Conservation (phyloP, 2,113 vertebrate species). For the Bos indicus region DNA sequence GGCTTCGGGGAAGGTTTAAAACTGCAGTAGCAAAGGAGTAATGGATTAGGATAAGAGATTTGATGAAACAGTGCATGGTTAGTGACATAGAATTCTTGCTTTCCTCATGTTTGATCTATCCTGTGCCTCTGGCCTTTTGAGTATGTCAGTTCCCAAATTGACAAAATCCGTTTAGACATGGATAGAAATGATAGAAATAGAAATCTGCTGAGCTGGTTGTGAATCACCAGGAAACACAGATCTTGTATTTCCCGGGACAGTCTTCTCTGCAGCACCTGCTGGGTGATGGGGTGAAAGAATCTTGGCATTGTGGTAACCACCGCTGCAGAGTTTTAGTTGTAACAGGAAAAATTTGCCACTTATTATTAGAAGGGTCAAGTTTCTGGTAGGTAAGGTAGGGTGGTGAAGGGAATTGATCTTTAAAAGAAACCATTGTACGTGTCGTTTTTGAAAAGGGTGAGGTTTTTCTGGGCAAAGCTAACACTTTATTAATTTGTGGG, state of each 20-base stretch:
- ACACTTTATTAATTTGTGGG: not conserved
- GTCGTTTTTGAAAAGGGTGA: not conserved
- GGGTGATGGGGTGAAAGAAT: not conserved
- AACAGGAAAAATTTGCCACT: not conserved
- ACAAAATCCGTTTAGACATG: not conserved
- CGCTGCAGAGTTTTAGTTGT: not conserved
- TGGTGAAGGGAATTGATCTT: not conserved
- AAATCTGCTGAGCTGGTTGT: not conserved
- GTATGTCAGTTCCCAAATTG: conserved; percentile 5
- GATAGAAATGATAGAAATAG: not conserved
- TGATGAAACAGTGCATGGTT: not conserved
- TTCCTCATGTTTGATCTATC: not conserved
- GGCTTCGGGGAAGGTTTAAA: not conserved
- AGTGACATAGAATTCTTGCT: not conserved
- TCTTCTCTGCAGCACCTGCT: not conserved
- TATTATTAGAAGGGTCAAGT: not conserved
- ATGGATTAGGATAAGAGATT: not conserved
- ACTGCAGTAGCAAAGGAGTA: not conserved
- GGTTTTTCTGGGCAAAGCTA: not conserved
- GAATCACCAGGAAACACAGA: not conserved
- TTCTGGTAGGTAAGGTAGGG: not conserved
- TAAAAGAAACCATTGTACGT: not conserved
- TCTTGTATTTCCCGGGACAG: not conserved
- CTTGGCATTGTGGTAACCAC: not conserved
- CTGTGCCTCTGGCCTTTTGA: not conserved